These are phyloP conservation scores for Pogonophryne albipinna DNA, from an alignment of 2,797 vertebrate genomes.

Conservation along the genomic window DNA sequence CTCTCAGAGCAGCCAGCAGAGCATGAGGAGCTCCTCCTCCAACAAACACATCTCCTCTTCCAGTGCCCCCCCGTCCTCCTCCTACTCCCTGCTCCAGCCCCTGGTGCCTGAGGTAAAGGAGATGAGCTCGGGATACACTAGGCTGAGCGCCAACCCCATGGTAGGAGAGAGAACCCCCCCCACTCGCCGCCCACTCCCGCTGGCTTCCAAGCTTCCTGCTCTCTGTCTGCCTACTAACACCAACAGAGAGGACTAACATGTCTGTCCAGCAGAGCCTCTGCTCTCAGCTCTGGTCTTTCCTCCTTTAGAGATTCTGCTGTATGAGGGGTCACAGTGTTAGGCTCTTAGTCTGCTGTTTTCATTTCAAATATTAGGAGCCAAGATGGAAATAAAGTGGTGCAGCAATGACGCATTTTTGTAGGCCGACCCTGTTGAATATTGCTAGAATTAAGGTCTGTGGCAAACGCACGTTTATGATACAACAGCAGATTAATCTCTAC, in stretches of 20 bases:
- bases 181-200: conserved; percentile 37
- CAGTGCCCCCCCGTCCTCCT: conserved; percentile 74
- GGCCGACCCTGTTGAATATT: too few species aligned
- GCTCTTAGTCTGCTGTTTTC: conserved; percentile 41
- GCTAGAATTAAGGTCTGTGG: too few species aligned
- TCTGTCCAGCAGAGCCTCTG: conserved; percentile 39
- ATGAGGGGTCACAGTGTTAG: not conserved
- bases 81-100: conserved; percentile 83
- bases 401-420: too few species aligned
- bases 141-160: conserved; percentile 84
- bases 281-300: not conserved
- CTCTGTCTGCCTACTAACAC: conserved; percentile 71
- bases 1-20: conserved; percentile 81
- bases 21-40: conserved; percentile 82
- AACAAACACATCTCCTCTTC: conserved; percentile 79
- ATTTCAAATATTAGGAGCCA: not conserved
- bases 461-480: too few species aligned
- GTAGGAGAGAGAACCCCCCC: conserved; percentile 77
- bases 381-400: not conserved
- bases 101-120: conserved; percentile 85
- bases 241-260: conserved; percentile 43
- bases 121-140: conserved; percentile 84
- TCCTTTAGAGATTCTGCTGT: not conserved
- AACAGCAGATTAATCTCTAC: too few species aligned
- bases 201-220: conserved; percentile 36